Evolutionary conservation across 2,113 vertebrate species (phyloP).

Genomic region (Hypomesus transpacificus): DNA sequence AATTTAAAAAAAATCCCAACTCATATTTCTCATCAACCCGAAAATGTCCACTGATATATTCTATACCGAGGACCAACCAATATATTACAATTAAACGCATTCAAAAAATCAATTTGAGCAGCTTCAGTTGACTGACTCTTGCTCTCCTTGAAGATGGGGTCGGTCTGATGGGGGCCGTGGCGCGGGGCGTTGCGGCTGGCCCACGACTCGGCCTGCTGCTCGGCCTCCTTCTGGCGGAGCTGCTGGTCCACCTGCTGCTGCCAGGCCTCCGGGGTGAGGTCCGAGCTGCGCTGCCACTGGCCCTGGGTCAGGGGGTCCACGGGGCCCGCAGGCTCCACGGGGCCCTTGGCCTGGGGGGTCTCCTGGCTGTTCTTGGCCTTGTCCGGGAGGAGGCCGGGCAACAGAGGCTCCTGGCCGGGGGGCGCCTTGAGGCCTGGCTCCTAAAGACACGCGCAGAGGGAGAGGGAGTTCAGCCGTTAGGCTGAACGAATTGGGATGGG

Average conservation of each 20-base stretch:
- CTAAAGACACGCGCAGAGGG: conserved; percentile 49
- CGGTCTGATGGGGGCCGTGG: conserved; percentile 36
- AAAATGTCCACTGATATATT: no score
- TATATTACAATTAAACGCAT: no score
- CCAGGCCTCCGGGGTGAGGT: conserved; percentile 75
- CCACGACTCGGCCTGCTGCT: conserved; percentile 63
- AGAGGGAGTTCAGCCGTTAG: conserved; percentile 7
- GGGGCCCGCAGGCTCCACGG: background rate
- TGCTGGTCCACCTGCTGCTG: conserved; percentile 75
- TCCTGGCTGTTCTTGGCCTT: conserved; percentile 44
- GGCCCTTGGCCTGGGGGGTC: conserved; percentile 38
- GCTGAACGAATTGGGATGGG: background rate
- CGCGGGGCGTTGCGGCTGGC: conserved; percentile 46
- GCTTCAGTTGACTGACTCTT: conserved; percentile 61
- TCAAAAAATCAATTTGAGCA: no score
- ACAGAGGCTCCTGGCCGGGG: conserved; percentile 66
- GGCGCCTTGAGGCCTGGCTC: conserved; percentile 67
- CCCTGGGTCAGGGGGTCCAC: conserved; percentile 41
- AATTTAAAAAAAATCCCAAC: no score
- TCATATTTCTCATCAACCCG: no score
- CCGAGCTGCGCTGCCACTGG: conserved; percentile 70
- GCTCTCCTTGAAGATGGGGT: conserved; percentile 72
- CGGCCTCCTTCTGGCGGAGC: conserved; percentile 61
- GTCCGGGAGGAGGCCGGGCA: conserved; percentile 54
- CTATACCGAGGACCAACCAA: no score